Percentiles rank a stretch among this genome's conserved stretches.
Conservation (phyloP, 2,888 invertebrate species). For the Oeneis ivallda region DNA sequence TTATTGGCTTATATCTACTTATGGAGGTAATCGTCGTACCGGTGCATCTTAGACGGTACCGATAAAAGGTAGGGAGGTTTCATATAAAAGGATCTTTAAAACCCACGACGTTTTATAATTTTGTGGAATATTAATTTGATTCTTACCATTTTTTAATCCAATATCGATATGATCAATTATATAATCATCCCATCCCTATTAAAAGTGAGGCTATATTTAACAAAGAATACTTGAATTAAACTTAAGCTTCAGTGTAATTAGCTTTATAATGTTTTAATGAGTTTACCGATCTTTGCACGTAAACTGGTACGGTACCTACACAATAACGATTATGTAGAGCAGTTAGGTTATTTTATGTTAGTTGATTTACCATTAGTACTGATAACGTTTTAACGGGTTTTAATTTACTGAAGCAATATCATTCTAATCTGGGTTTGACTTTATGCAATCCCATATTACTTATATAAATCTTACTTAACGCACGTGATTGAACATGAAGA, state of each 20-base stretch:
- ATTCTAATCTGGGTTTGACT: too few relatives aligned
- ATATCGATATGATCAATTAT: constrained; percentile 7
- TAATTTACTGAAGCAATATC: constrained; percentile 3
- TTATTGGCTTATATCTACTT: neutral
- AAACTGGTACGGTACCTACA: constrained; percentile 26
- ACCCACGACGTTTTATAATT: neutral
- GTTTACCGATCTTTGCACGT: constrained; percentile 31
- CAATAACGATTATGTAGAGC: constrained; percentile 31
- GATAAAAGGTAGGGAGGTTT: too few relatives aligned
- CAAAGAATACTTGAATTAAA: constrained; percentile 30
- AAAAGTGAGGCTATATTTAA: constrained; percentile 20
- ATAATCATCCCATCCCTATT: constrained; percentile 11
- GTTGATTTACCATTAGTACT: constrained; percentile 18
- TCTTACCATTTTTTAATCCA: neutral
- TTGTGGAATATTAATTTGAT: neutral
- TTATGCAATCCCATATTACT: too few relatives aligned
- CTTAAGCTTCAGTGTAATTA: constrained; percentile 33
- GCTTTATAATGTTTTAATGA: constrained; percentile 34
- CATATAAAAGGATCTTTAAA: neutral
- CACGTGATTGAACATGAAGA: too few relatives aligned
- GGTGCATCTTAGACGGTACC: neutral
- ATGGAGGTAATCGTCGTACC: neutral
- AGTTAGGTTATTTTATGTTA: constrained; percentile 30
- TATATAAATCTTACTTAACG: too few relatives aligned
- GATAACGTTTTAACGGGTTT: constrained; percentile 14